A percentile compares a stretch with the other conserved stretches of the same genome.
phyloP scores from a whole-genome alignment of 2,888 invertebrate genomes.

The Habrosyne pyritoides region DNA sequence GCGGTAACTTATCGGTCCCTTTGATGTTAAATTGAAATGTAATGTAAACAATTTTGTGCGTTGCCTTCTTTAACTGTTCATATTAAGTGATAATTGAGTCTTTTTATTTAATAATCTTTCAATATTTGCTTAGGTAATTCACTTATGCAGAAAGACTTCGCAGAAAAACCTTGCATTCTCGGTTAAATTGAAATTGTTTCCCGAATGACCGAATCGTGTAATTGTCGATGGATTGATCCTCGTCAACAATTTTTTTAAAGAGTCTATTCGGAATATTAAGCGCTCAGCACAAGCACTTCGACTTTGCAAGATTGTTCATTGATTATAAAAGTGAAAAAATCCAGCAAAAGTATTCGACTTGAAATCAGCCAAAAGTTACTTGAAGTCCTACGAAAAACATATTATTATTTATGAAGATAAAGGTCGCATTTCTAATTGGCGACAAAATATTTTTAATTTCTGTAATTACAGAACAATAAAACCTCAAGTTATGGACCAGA shows the following conservation, averaged over 20 bases:
- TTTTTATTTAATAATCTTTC: conserved; percentile 3
- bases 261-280: not conserved
- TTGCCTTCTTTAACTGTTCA: conserved; percentile 8
- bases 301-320: not conserved
- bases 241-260: not conserved
- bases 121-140: not conserved
- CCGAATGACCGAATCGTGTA: not conserved
- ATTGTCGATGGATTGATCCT: not conserved
- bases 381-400: no score
- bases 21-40: conserved; percentile 48
- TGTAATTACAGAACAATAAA: not conserved
- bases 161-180: not conserved
- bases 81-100: not conserved
- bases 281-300: not conserved
- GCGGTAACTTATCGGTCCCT: conserved; percentile 40
- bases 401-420: no score
- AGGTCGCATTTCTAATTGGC: not conserved
- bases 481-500: conserved; percentile 1
- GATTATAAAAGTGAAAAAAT: not conserved
- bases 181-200: not conserved
- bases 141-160: not conserved
- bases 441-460: not conserved
- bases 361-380: not conserved
- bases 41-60: conserved; percentile 38
- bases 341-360: not conserved